A percentile compares a stretch with the other conserved stretches of the same genome.
These are phyloP conservation scores for Neosilurus mollespiculum DNA, from an alignment of 2,797 vertebrate species.

Conservation along the genomic window DNA sequence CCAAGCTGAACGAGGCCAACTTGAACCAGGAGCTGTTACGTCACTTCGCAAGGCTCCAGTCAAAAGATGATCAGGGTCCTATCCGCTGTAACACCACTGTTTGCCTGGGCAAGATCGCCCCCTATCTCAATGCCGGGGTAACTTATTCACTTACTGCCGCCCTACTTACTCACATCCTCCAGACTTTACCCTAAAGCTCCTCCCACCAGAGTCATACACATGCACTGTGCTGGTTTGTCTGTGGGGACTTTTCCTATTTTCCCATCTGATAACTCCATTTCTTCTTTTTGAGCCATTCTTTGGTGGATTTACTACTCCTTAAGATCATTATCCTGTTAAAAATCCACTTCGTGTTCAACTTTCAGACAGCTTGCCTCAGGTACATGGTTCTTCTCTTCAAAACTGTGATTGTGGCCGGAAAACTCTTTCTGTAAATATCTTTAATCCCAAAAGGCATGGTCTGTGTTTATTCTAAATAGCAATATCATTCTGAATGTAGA, in stretches of 20 bases:
- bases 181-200: not conserved
- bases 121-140: conserved; percentile 86
- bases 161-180: not conserved
- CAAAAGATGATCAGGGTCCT: conserved; percentile 88
- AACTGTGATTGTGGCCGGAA: too few species aligned
- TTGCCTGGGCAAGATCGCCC: conserved; percentile 91
- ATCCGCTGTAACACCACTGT: conserved; percentile 95
- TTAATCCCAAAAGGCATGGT: too few species aligned
- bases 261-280: too few species aligned
- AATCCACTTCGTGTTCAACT: too few species aligned
- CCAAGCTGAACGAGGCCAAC: conserved; percentile 86
- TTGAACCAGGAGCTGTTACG: conserved; percentile 90
- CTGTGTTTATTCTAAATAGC: too few species aligned
- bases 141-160: conserved; percentile 32
- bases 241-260: not conserved
- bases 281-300: too few species aligned
- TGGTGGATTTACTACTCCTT: too few species aligned
- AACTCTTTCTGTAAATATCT: too few species aligned
- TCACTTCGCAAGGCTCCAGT: conserved; percentile 89
- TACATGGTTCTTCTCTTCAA: too few species aligned
- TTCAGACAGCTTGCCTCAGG: too few species aligned
- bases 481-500: too few species aligned
- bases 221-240: not conserved
- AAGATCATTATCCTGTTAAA: too few species aligned
- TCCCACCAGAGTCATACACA: not conserved